Conservation (phyloP, 2,888 invertebrate species). For the Saturnia japonica region DNA sequence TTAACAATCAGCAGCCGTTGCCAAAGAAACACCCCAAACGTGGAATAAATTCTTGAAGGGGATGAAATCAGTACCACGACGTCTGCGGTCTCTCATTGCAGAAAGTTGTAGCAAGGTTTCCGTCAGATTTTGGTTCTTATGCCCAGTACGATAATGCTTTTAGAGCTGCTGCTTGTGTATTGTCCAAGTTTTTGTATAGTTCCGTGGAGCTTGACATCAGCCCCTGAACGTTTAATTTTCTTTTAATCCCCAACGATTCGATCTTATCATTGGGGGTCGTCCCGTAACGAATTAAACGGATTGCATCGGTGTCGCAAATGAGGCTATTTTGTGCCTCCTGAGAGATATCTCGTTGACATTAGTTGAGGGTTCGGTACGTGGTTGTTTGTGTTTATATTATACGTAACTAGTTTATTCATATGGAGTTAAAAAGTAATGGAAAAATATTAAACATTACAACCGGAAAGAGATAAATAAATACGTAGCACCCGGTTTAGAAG, state of each 20-base stretch:
- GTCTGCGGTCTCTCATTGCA: conserved; percentile 57
- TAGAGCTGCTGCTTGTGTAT: not conserved
- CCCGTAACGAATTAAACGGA: conserved; percentile 78
- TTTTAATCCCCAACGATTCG: conserved; percentile 78
- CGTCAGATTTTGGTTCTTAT: conserved; percentile 37
- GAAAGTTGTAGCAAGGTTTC: conserved; percentile 26
- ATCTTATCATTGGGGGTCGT: conserved; percentile 75
- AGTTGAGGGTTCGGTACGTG: conserved; percentile 47
- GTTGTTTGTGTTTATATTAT: conserved; percentile 54
- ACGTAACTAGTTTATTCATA: not conserved
- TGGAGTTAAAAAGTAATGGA: not conserved
- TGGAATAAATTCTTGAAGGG: conserved; percentile 75
- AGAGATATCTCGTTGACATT: conserved; percentile 53
- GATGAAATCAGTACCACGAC: conserved; percentile 59
- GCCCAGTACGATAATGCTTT: conserved; percentile 29
- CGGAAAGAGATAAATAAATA: not conserved
- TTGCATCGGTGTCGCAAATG: conserved; percentile 80
- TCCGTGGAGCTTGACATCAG: conserved; percentile 67
- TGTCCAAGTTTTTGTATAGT: conserved; percentile 14
- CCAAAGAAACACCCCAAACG: conserved; percentile 77
- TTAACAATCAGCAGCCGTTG: conserved; percentile 75
- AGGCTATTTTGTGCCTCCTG: conserved; percentile 75
- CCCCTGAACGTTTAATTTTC: conserved; percentile 77
- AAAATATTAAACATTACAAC: not conserved
- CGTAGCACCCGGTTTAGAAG: not conserved